Evolutionary conservation across 2,888 invertebrate species (phyloP).

Genomic region (Alcis repandata): DNA sequence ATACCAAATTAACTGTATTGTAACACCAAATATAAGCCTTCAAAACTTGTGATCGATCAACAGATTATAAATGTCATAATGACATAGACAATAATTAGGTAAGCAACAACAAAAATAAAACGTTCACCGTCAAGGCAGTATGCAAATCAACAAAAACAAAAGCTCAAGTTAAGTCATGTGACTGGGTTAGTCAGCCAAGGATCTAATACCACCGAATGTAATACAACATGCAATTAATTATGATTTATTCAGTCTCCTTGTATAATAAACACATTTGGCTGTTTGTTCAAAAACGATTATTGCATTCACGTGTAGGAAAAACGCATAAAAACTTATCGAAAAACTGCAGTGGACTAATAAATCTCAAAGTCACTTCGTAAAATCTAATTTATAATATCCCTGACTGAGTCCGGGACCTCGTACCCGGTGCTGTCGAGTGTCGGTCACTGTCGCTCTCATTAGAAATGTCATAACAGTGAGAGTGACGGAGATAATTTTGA

Average conservation of each 20-base stretch:
- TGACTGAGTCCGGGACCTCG: too few relatives aligned
- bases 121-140: too few relatives aligned
- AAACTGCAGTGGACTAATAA: background rate
- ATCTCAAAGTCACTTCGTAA: background rate
- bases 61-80: background rate
- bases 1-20: too few relatives aligned
- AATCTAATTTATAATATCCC: too few relatives aligned
- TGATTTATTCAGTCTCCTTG: slow-evolving; percentile 30
- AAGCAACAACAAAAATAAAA: background rate
- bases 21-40: too few relatives aligned
- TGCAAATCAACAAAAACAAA: slow-evolving; percentile 28
- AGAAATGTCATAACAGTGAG: too few relatives aligned
- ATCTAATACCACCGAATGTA: slow-evolving; percentile 16
- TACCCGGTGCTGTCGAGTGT: too few relatives aligned
- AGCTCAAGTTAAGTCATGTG: slow-evolving; percentile 26
- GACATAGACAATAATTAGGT: slow-evolving; percentile 1
- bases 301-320: slow-evolving; percentile 27
- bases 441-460: too few relatives aligned
- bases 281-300: slow-evolving; percentile 17
- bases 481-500: too few relatives aligned
- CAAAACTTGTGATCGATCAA: background rate
- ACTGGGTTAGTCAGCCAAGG: slow-evolving; percentile 20
- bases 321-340: slow-evolving; percentile 6
- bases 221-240: slow-evolving; percentile 17
- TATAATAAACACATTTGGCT: slow-evolving; percentile 26